Evolutionary conservation across 2,888 invertebrate genomes (phyloP).

Genomic region (Cerceris rybyensis): DNA sequence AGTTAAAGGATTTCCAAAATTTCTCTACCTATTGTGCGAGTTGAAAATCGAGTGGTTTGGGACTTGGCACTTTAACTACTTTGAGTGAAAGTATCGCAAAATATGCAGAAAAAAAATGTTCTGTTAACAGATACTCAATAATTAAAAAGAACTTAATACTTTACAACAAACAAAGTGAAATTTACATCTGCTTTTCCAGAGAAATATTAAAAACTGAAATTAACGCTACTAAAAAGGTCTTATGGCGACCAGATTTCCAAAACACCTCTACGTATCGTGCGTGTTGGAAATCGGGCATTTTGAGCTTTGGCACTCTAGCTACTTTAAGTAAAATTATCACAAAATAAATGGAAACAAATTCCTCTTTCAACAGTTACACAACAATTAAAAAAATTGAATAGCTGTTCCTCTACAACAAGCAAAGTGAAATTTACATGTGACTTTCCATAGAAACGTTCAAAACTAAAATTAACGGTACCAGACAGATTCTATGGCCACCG

Average conservation of each 20-base stretch:
- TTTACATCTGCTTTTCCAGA: background rate
- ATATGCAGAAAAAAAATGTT: no score
- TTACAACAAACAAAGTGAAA: no score
- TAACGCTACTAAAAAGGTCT: background rate
- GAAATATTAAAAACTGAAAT: background rate
- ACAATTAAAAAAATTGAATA: no score
- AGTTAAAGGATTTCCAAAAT: background rate
- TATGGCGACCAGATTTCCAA: background rate
- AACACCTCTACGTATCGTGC: background rate
- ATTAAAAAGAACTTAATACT: no score
- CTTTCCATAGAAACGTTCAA: background rate
- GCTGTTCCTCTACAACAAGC: no score
- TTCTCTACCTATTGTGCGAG: conserved; percentile 1
- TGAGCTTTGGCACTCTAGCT: no score
- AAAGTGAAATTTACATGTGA: background rate
- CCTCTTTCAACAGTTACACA: no score
- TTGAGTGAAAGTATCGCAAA: no score
- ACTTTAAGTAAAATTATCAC: no score
- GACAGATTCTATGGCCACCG: background rate
- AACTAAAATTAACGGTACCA: background rate
- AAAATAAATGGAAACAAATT: no score
- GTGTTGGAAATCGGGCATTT: conserved; percentile 63
- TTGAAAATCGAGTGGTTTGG: conserved; percentile 64
- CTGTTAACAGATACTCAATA: no score
- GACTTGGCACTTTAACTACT: no score